Conservation (phyloP, 2,113 vertebrate genomes). For the Emydura subglobosa region DNA sequence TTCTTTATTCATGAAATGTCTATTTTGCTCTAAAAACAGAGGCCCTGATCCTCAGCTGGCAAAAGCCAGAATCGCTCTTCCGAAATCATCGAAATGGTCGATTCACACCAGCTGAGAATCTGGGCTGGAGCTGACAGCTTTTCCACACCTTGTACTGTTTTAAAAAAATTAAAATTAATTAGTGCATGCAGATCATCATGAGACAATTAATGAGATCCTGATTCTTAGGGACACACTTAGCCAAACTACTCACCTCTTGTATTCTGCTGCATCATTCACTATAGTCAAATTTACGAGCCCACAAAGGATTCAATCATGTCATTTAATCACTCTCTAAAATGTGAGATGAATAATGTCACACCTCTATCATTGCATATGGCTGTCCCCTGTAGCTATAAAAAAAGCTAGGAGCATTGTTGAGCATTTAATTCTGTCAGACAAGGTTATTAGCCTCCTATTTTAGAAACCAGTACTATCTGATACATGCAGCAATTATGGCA, state of each 20-base stretch:
- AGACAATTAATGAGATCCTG: not conserved
- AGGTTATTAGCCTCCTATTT: conserved; percentile 72
- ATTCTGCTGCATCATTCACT: not conserved
- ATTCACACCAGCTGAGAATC: not conserved
- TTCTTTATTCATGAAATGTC: not conserved
- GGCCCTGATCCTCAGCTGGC: not conserved
- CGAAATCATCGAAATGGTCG: not conserved
- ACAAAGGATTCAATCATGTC: conserved; percentile 64
- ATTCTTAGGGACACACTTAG: not conserved
- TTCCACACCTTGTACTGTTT: not conserved
- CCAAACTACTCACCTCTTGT: not conserved
- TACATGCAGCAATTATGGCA: conserved; percentile 41
- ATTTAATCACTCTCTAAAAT: conserved; percentile 63
- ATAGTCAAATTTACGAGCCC: conserved; percentile 22
- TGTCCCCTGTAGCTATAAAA: conserved; percentile 61
- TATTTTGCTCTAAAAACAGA: not conserved
- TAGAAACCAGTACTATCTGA: conserved; percentile 64
- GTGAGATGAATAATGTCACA: conserved; percentile 68
- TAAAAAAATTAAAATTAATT: not conserved
- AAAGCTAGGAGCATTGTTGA: conserved; percentile 66
- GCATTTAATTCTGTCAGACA: conserved; percentile 74
- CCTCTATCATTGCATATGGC: conserved; percentile 69
- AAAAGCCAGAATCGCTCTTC: not conserved
- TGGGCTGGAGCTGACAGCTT: not conserved
- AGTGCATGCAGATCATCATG: not conserved